phyloP scores from a whole-genome alignment of 2,888 invertebrate species.

The Cactoblastis cactorum region DNA sequence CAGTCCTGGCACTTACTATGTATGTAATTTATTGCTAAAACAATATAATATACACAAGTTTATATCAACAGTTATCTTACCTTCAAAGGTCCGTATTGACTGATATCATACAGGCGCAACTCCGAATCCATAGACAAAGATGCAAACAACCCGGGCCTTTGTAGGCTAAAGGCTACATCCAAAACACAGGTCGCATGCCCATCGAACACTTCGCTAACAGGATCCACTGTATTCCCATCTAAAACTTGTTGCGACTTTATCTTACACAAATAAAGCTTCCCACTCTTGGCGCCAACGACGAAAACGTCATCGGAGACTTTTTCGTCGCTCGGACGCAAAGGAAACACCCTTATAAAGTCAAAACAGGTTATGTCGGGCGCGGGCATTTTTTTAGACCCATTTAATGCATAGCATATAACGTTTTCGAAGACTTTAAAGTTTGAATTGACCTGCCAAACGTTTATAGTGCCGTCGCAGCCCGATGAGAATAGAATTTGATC shows the following conservation, averaged over 20 bases:
- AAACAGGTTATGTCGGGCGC: constrained; percentile 57
- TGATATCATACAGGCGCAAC: constrained; percentile 53
- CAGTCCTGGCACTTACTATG: too few relatives aligned
- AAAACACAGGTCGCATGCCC: constrained; percentile 52
- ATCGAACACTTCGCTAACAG: constrained; percentile 47
- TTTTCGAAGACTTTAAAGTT: constrained; percentile 49
- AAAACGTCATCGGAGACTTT: constrained; percentile 50
- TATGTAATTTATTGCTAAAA: too few relatives aligned
- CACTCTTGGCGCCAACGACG: constrained; percentile 55
- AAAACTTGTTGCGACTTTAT: constrained; percentile 30
- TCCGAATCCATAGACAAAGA: constrained; percentile 63
- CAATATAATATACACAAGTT: neutral
- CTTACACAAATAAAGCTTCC: constrained; percentile 49
- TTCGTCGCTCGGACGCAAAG: constrained; percentile 45
- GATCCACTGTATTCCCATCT: constrained; percentile 41
- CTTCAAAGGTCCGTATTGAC: constrained; percentile 52
- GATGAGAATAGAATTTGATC: constrained; percentile 52
- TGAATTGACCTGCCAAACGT: constrained; percentile 60
- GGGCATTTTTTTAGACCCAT: constrained; percentile 40
- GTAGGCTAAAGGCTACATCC: constrained; percentile 49
- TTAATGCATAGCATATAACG: constrained; percentile 46
- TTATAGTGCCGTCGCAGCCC: constrained; percentile 49
- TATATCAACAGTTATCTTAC: constrained; percentile 30
- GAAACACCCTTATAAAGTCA: constrained; percentile 53
- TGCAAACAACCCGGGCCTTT: constrained; percentile 51